Evolutionary conservation across 2,888 invertebrate species (phyloP).

Genomic region (Phalera bucephala): DNA sequence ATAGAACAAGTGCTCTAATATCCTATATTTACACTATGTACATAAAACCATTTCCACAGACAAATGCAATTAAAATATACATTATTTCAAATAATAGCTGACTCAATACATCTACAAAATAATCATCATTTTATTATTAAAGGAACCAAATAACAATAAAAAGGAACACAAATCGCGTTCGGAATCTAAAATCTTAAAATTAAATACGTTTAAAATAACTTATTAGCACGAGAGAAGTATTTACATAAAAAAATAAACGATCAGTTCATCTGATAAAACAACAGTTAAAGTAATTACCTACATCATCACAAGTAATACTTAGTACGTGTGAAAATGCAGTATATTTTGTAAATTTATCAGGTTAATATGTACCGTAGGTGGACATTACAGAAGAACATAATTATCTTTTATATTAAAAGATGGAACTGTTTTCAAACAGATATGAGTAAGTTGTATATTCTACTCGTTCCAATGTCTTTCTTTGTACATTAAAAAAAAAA

Average conservation of each 20-base stretch:
- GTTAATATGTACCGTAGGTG: too few relatives aligned
- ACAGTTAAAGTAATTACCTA: constrained; percentile 7
- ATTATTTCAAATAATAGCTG: constrained; percentile 41
- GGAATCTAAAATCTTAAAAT: constrained; percentile 36
- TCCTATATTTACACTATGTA: constrained; percentile 69
- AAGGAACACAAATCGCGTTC: constrained; percentile 49
- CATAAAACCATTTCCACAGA: constrained; percentile 37
- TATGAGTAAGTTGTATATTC: too few relatives aligned
- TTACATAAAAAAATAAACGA: constrained; percentile 39
- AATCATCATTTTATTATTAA: constrained; percentile 42
- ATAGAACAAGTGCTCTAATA: constrained; percentile 72
- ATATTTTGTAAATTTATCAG: too few relatives aligned
- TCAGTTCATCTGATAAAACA: constrained; percentile 49
- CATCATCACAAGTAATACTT: not conserved
- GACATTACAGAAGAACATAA: too few relatives aligned
- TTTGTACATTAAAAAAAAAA: not conserved
- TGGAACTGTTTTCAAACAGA: too few relatives aligned
- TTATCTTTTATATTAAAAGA: too few relatives aligned
- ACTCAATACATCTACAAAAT: constrained; percentile 32
- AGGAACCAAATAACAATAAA: constrained; percentile 57
- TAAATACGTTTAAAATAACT: constrained; percentile 48
- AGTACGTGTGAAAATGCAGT: not conserved
- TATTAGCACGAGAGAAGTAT: constrained; percentile 37
- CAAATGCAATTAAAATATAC: constrained; percentile 59
- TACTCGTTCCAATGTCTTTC: too few relatives aligned